A percentile compares a stretch with the other conserved stretches of the same genome.
These are phyloP conservation scores for Pinna nobilis DNA, from an alignment of 1,140 invertebrate species.

Conservation along the genomic window DNA sequence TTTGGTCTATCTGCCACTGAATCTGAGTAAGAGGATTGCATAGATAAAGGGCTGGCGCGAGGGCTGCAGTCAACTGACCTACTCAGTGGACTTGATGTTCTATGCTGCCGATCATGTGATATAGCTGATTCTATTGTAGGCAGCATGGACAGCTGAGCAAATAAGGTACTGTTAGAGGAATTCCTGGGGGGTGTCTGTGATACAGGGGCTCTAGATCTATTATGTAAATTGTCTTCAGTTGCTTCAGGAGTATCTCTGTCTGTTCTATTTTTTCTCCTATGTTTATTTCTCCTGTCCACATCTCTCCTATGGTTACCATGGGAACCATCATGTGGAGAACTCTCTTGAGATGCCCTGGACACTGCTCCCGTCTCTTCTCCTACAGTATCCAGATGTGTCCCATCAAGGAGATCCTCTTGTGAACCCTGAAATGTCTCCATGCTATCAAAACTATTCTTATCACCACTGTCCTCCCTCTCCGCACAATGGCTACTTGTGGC, in stretches of 20 bases:
- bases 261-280: neutral
- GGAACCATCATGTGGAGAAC: conserved; percentile 8
- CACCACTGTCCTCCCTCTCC: conserved; percentile 41
- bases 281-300: neutral
- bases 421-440: conserved; percentile 60
- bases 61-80: conserved; percentile 40
- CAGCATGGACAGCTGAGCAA: conserved; percentile 42
- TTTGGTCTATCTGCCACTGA: conserved; percentile 23
- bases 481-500: conserved; percentile 25
- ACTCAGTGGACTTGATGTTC: conserved; percentile 19
- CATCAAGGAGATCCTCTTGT: conserved; percentile 51
- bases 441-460: conserved; percentile 58
- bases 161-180: conserved; percentile 14
- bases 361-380: neutral
- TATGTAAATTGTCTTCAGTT: neutral
- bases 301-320: neutral
- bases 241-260: neutral
- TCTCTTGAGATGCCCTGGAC: neutral
- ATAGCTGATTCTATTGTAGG: conserved; percentile 48
- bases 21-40: conserved; percentile 40
- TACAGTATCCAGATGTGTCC: neutral
- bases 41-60: conserved; percentile 38
- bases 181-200: neutral
- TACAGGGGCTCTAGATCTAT: conserved; percentile 5
- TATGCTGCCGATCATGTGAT: conserved; percentile 7